A percentile compares a stretch with the other conserved stretches of the same genome.
These are phyloP conservation scores for Pelodytes ibericus DNA, from an alignment of 2,797 vertebrate species.

Conservation along the genomic window DNA sequence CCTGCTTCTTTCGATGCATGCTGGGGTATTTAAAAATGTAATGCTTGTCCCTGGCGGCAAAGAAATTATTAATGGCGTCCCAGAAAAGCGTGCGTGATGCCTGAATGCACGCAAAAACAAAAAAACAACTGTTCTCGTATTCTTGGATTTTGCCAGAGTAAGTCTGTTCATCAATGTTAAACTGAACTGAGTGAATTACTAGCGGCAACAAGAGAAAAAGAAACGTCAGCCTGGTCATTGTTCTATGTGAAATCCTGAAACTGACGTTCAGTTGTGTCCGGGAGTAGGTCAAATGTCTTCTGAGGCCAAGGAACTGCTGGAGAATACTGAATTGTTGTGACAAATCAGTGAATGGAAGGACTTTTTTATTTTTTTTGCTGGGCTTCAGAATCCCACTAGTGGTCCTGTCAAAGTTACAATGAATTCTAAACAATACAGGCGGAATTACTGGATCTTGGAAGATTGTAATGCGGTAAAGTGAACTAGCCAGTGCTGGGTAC, in stretches of 20 bases:
- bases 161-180: slow-evolving; percentile 26
- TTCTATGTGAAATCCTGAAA: not conserved
- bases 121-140: not conserved
- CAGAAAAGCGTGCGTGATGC: slow-evolving; percentile 25
- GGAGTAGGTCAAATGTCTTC: slow-evolving; percentile 2
- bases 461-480: no score
- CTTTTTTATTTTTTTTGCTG: no score
- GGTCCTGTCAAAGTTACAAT: not conserved
- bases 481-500: no score
- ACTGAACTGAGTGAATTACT: slow-evolving; percentile 2
- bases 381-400: not conserved
- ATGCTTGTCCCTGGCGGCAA: slow-evolving; percentile 26
- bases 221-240: not conserved
- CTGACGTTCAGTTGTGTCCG: not conserved
- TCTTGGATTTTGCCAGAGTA: slow-evolving; percentile 13
- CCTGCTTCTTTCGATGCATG: slow-evolving; percentile 6
- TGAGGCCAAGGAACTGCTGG: not conserved
- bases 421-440: no score
- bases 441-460: no score
- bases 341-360: not conserved
- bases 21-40: slow-evolving; percentile 34
- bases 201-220: slow-evolving; percentile 2
- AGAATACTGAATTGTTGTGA: slow-evolving; percentile 2
- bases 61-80: slow-evolving; percentile 45
- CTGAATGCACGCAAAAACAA: not conserved